Base-by-base conservation (phyloP, 2,888 invertebrate species). In the Apodemia zela region DNA sequence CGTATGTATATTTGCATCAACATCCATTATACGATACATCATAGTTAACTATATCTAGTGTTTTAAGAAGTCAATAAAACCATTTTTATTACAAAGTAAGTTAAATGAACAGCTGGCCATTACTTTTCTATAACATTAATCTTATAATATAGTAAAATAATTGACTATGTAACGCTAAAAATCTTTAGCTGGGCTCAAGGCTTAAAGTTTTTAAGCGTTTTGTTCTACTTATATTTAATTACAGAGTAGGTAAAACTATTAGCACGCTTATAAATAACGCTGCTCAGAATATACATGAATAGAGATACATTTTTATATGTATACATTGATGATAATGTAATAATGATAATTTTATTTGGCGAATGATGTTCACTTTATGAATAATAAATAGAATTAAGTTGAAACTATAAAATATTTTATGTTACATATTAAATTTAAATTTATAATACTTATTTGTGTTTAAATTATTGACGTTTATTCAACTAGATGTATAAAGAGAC, bases 181-280 rank as follows among this genome's bases (percentile, higher is more conserved):
- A 89, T 77, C 87, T 90, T 89, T 85, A 87, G 89, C 90, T 77
- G 91, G 91, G 91, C 91, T 91, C 91, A 71, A 63, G 70, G 88
- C 87, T 85, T 67, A 89, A 87, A 87, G 86, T 77, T 89, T 89
- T 84, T 73, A 79, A 86, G 89, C 87, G 84, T 86, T 71, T 72
- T 65, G 67, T 66, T 59, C 63, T 63, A 71, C 69, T 66, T 68
- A 67, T 68, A 59, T 33, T 8, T 18, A 21, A 5, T 18, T 21
- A 18, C 29, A 21, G 8, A 42, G 5, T 13, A 42, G 15, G 15
- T 42, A 42, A 15, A 42, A 42, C 13, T 42, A 42, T 15, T 4
- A 15, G 42, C 15, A 15, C 5, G 15, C 42, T 15, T 42, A 42
- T 42, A 42, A 15, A 42, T 5, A 42, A 42, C 15, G 42, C 15